A percentile compares a stretch with the other conserved stretches of the same genome.
phyloP scores from a whole-genome alignment of 2,113 vertebrate species.

The Pituophis catenifer region DNA sequence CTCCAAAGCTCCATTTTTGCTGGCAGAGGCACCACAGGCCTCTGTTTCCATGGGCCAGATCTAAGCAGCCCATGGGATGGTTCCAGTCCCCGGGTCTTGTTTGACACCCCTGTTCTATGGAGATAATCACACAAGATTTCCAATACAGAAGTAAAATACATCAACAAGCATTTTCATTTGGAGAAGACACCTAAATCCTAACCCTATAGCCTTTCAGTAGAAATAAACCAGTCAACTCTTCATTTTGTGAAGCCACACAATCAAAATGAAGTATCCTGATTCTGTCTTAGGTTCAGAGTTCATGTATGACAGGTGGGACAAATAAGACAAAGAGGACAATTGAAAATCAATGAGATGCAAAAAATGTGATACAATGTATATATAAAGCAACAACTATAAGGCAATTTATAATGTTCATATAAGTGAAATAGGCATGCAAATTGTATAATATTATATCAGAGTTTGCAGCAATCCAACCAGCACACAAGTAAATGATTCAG shows the following conservation, averaged over 20 bases:
- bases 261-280: background rate
- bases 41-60: too few species aligned
- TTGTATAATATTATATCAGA: background rate
- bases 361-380: background rate
- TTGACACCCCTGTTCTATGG: too few species aligned
- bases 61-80: too few species aligned
- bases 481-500: too few species aligned
- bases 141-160: background rate
- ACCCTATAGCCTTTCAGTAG: background rate
- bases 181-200: background rate
- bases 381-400: background rate
- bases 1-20: too few species aligned
- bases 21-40: too few species aligned
- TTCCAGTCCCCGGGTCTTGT: too few species aligned
- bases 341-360: background rate
- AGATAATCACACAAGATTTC: background rate
- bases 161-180: background rate
- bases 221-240: background rate
- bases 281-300: background rate
- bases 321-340: background rate
- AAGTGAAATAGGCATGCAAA: background rate
- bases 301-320: too few species aligned
- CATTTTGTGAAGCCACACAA: background rate
- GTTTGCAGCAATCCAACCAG: too few species aligned
- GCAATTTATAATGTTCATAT: background rate